Evolutionary conservation across 2,113 vertebrate genomes (phyloP), one percentile per base, ranked within the genome.

Genomic region (Alces alces): DNA sequence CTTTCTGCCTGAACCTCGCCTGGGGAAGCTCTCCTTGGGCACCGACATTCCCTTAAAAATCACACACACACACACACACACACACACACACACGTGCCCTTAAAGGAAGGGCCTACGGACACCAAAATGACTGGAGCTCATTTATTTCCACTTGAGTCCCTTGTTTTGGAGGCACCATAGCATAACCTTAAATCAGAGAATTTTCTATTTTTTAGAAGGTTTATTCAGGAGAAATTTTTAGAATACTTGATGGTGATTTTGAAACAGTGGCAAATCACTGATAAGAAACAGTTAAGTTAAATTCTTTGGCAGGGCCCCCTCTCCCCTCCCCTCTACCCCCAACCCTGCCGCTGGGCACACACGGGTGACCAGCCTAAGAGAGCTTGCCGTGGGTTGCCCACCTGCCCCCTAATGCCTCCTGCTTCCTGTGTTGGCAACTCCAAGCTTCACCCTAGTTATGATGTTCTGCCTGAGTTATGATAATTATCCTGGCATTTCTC

Each of bases 321-420:
- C 30, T 16, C 1, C n/a, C 23, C 60, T 50, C 9, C 0, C 1
- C 9, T 5, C 13, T 15, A 52, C 5, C 4, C 3, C 16, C 12
- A 12, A 2, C 19, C 30, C 30, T 2, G 6, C 17, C 45, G 2
- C 21, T 39, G 36, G 6, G 39, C 39, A 60, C 30, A 4, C n/a
- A 0, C 1, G 25, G 60, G 9, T 1, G 4, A 8, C n/a, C 10
- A 4, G 17, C 58, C 60, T 8, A 2, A 15, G 52, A 58, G 61
- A 73, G 6, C 43, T 47, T 17, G 33, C 14, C 10, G 39, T 5
- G 21, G 4, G 16, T 21, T 61, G 1, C 15, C 58, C 13, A 23
- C 5, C 14, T n/a, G 16, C n/a, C 33, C 12, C 5, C 52, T 8
- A n/a, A 43, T 0, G 4, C 3, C 21, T 13, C 39, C 13, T 12